These are phyloP conservation scores for Steinernema hermaphroditum DNA, from an alignment of 2,888 invertebrate genomes.

Conservation along the genomic window DNA sequence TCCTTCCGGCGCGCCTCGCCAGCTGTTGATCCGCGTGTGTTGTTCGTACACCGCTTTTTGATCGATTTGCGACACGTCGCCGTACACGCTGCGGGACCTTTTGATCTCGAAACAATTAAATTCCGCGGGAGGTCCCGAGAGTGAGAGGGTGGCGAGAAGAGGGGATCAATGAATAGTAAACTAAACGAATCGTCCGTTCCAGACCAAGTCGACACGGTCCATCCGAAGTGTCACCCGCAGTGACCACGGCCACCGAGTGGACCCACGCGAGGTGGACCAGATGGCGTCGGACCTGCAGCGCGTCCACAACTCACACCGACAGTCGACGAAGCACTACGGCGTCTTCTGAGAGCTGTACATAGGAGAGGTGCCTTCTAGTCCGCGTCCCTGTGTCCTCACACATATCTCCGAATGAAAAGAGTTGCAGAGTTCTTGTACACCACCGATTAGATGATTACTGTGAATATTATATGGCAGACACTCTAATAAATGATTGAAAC, in stretches of 20 bases:
- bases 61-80: conserved; percentile 15
- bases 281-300: conserved; percentile 62
- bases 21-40: background rate
- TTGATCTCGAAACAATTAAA: conserved; percentile 18
- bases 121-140: background rate
- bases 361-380: conserved; percentile 11
- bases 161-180: background rate
- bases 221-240: conserved; percentile 67
- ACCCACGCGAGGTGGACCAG: conserved; percentile 69
- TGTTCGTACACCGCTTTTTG: conserved; percentile 29
- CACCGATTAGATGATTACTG: no score
- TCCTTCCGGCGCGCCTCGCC: background rate
- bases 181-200: conserved; percentile 38
- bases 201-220: conserved; percentile 68
- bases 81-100: background rate
- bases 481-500: no score
- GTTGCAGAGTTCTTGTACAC: no score
- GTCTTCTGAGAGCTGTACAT: conserved; percentile 47
- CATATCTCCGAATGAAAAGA: background rate
- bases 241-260: conserved; percentile 69
- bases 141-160: background rate
- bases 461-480: no score
- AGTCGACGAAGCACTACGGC: conserved; percentile 62
- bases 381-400: conserved; percentile 2
- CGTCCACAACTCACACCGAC: conserved; percentile 38